These are phyloP conservation scores for Trichechus manatus DNA, from an alignment of 2,113 vertebrate species.

Conservation along the genomic window DNA sequence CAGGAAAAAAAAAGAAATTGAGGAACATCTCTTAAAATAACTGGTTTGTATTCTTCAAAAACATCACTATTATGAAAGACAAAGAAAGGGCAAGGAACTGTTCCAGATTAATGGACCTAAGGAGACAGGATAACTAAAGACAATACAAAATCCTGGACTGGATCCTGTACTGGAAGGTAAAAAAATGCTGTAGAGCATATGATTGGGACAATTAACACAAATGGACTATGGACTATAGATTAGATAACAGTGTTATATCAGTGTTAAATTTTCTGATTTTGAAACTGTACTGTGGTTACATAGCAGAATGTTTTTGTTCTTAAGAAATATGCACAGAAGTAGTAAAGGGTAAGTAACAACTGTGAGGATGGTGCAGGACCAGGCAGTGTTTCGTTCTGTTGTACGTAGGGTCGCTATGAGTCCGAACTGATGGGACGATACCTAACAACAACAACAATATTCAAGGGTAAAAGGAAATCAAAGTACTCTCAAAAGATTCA, in stretches of 20 bases:
- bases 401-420: no score
- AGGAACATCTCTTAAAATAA: not conserved
- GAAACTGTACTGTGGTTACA: not conserved
- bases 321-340: not conserved
- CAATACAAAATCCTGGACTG: accelerated
- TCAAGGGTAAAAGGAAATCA: not conserved
- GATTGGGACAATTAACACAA: not conserved
- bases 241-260: not conserved
- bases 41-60: not conserved
- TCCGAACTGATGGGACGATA: no score
- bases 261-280: not conserved
- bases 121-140: not conserved
- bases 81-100: not conserved
- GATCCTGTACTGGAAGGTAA: not conserved
- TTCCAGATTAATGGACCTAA: no score
- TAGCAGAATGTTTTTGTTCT: not conserved
- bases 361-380: no score
- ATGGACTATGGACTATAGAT: accelerated
- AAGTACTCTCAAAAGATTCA: not conserved
- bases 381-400: no score
- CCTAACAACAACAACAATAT: not conserved
- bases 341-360: no score
- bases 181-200: accelerated
- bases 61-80: not conserved
- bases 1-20: not conserved